Percentiles rank a stretch among this genome's conserved stretches.
phyloP scores from a whole-genome alignment of 1,140 invertebrate genomes.

The Tetraneura akinire region DNA sequence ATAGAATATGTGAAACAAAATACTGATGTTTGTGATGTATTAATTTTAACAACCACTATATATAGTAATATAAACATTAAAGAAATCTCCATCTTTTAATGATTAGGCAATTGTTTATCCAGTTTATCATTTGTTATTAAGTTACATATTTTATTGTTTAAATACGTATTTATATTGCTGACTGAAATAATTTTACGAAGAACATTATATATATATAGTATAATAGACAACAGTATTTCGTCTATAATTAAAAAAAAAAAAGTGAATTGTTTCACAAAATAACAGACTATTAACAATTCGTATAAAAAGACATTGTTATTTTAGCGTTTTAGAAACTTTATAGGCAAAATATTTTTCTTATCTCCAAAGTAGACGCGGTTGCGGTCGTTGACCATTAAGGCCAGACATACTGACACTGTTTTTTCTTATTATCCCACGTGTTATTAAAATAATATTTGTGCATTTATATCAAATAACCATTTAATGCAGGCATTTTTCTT shows the following conservation, averaged over 20 bases:
- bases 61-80: neutral
- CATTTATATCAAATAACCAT: neutral
- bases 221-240: too few species aligned
- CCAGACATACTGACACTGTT: slow-evolving; percentile 48
- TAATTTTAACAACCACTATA: neutral
- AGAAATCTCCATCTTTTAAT: neutral
- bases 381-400: slow-evolving; percentile 47
- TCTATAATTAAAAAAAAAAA: neutral
- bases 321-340: slow-evolving; percentile 11
- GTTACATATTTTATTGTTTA: neutral
- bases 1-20: neutral
- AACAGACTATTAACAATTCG: neutral
- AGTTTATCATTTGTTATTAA: neutral
- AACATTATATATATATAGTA: too few species aligned
- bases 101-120: neutral
- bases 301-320: slow-evolving; percentile 5
- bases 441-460: neutral
- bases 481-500: neutral
- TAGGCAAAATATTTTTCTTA: slow-evolving; percentile 30
- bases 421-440: slow-evolving; percentile 25
- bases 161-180: neutral
- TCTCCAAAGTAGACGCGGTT: neutral
- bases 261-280: neutral
- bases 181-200: neutral
- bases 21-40: neutral